Base-by-base conservation (phyloP, 2,888 invertebrate genomes). In the Incurvaria masculella region DNA sequence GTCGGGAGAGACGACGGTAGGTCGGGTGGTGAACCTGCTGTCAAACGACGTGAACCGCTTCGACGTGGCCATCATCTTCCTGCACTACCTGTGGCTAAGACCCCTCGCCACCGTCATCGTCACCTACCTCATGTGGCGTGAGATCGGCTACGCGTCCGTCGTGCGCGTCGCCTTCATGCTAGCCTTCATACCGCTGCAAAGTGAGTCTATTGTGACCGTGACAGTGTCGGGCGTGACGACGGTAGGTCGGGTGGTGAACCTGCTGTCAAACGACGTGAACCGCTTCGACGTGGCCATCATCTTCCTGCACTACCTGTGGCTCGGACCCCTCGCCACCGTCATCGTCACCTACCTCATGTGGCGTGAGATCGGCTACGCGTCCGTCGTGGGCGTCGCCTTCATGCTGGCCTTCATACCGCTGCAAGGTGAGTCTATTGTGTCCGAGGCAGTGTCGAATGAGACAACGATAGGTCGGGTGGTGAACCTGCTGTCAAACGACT, bases 21-120 rank as follows among this genome's bases (percentile, higher is more conserved):
- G 73, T 0, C 80, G 82, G 52, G 82, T 84, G 51, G 94, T 97
- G 23, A 97, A 97, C 66, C 82, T 97, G n/a, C 76, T 98, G 49
- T 94, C 97, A 1, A 98, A 97, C 63, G 97, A 98, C 68, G 93
- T 97, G 53, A 91, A 90, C 60, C 84, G 91, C 46, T 95, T 97
- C 67, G 97, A 98, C 65, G 85, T 94, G 63, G 91, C 91, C 11
- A 84, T 94, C 47, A 84, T 93, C 55, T 91, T 96, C 65, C 72
- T 94, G 5, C 96, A 97, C 71, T 96, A 92, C 65, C 78, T 94
- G 21, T 94, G 95, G 94, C 87, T 95, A 51, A 94, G 93, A 0
- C 93, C 95, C 0, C 63, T 93, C 17, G 90, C 94, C 57, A 89
- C 93, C 1, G 67, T 88, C 44, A 83, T 92, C 54, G 86, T 93